These are phyloP conservation scores for Halictus rubicundus DNA, from an alignment of 1,140 invertebrate species.

Conservation along the genomic window DNA sequence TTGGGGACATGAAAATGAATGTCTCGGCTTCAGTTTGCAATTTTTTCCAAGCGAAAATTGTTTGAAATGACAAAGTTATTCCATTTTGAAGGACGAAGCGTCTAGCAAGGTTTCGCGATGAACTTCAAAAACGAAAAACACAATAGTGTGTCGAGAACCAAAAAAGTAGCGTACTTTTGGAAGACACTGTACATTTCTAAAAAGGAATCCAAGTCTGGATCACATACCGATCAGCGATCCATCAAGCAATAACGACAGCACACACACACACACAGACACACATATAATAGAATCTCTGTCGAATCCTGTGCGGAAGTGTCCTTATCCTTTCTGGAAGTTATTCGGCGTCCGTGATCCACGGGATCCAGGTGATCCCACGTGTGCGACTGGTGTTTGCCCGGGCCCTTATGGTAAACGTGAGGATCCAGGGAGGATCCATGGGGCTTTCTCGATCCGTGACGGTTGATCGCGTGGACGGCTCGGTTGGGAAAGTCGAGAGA, in stretches of 20 bases:
- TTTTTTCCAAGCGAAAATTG: too few species aligned
- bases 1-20: too few species aligned
- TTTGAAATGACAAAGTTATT: too few species aligned
- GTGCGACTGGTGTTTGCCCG: neutral
- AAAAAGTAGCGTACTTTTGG: too few species aligned
- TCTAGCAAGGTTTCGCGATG: too few species aligned
- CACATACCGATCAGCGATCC: neutral
- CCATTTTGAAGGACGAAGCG: too few species aligned
- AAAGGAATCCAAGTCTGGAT: too few species aligned
- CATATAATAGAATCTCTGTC: slow-evolving; percentile 18
- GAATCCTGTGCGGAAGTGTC: slow-evolving; percentile 3
- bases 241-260: slow-evolving; percentile 27
- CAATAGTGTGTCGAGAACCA: too few species aligned
- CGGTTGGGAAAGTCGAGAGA: slow-evolving; percentile 1
- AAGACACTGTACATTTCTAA: too few species aligned
- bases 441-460: neutral
- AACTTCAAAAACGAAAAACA: too few species aligned
- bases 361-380: slow-evolving; percentile 7
- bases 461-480: neutral
- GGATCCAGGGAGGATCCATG: neutral
- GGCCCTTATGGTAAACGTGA: slow-evolving; percentile 29
- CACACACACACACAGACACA: neutral
- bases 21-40: too few species aligned
- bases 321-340: slow-evolving; percentile 24
- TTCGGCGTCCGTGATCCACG: slow-evolving; percentile 21